These are phyloP conservation scores for Calliphora vicina DNA, from an alignment of 1,140 invertebrate species.

Conservation along the genomic window DNA sequence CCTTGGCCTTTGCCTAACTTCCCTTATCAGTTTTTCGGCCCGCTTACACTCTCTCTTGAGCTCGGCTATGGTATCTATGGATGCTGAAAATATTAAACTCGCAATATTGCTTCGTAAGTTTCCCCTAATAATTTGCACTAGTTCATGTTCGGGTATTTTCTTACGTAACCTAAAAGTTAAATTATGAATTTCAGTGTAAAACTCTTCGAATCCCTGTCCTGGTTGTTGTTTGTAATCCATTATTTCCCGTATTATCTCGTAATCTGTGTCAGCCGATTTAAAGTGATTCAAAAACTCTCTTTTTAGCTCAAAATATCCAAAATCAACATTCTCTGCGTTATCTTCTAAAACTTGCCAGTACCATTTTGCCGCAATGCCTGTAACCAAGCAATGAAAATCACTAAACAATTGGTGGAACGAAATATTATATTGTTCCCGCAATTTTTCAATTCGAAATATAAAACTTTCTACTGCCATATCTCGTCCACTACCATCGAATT, in stretches of 20 bases:
- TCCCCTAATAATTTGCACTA: not conserved
- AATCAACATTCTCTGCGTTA: not conserved
- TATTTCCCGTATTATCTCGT: not conserved
- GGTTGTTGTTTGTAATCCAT: constrained; percentile 1
- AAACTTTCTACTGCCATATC: constrained; percentile 10
- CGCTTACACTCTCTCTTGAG: not conserved
- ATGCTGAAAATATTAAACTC: not conserved
- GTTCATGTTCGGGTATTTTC: not conserved
- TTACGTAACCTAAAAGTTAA: not conserved
- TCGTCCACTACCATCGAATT: not conserved
- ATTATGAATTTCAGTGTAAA: constrained; percentile 12
- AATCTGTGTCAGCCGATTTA: constrained; percentile 1
- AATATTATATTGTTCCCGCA: not conserved
- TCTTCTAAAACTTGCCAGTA: constrained; percentile 11
- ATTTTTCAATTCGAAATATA: not conserved
- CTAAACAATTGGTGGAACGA: not conserved
- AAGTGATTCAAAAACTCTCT: constrained; percentile 14
- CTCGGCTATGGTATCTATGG: not conserved
- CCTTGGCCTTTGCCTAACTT: not conserved
- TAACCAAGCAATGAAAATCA: constrained; percentile 1
- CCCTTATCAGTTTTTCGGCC: constrained; percentile 8
- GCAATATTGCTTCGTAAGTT: not conserved
- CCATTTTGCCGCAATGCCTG: not conserved
- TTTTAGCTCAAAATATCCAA: constrained; percentile 6
- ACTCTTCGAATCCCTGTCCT: not conserved